Conservation (phyloP, 2,113 vertebrate genomes). For the Microcebus murinus region DNA sequence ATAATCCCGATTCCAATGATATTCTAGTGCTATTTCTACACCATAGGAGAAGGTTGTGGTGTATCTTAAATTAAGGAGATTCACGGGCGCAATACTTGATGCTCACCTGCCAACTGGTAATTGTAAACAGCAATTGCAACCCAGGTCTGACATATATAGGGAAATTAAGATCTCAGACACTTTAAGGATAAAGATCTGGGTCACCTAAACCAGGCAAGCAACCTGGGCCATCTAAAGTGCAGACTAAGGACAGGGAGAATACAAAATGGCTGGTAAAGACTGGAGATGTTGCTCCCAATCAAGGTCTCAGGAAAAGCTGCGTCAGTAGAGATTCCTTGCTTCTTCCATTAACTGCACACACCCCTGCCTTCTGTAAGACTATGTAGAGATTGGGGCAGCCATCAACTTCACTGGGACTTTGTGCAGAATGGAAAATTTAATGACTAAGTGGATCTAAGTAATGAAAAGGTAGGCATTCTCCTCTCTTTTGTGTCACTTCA, state of each 20-base stretch:
- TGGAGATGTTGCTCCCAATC: neutral
- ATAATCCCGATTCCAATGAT: neutral
- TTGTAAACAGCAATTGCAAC: neutral
- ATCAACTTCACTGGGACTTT: neutral
- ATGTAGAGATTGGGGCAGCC: neutral
- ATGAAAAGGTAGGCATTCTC: neutral
- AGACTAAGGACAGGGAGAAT: neutral
- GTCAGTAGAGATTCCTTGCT: neutral
- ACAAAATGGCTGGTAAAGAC: neutral
- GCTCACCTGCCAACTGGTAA: neutral
- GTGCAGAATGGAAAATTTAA: neutral
- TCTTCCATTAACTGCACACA: neutral
- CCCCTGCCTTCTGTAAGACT: neutral
- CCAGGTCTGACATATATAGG: neutral
- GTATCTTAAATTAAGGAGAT: neutral
- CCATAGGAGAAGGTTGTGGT: accelerated
- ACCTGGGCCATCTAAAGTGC: neutral
- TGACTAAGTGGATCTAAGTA: neutral
- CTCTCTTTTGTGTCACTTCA: neutral
- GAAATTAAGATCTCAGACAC: neutral
- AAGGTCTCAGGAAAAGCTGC: neutral
- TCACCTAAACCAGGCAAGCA: neutral
- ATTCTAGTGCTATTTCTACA: neutral
- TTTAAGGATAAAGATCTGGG: neutral
- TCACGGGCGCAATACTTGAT: neutral